Evolutionary conservation across 2,888 invertebrate genomes (phyloP), one percentile per base, ranked within the genome.

Genomic region (Papilio elwesi): DNA sequence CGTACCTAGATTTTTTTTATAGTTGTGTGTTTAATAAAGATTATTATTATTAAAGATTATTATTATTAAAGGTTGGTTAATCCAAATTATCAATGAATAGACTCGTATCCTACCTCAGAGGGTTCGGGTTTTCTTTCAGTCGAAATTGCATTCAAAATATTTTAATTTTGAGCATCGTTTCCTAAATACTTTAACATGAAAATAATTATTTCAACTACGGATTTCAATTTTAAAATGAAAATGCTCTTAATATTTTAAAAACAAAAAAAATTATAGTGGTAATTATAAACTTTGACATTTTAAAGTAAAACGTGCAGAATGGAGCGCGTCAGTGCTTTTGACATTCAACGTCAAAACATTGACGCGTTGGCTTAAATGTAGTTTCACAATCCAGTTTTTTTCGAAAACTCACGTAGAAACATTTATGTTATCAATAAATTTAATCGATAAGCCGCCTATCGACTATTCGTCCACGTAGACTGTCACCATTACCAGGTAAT

Each of bases 401-500:
- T 62, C 49, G 59, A 73, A 73, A 73, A 47, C 70, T 12, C 66
- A 67, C 26, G 59, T 36, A 66, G 65, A 67, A 67, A 57, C 55
- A 64, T 76, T 73, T 70, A 68, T 75, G 80, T 87, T 87, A 90
- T 88, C 88, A 85, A 82, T 78, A 79, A 70, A 81, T 80, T 80
- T 80, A 84, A 82, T 83, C 84, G 90, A 88, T 89, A 89, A 88
- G 87, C 76, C 74, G 76, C 80, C 86, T 87, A 88, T 86, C 87
- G 80, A 64, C 69, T 51, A 52, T 73, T 78, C 71, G 78, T 84
- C 90, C 91, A 91, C 91, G 91, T 91, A 88, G 82, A 76, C 75
- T 78, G 78, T 78, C 81, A 82, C 81, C 77, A 82, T 82, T 80
- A 75, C 80, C 81, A 86, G 86, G 85, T 88, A 84, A 87, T 83